Percentiles rank a stretch among this genome's conserved stretches.
Conservation (phyloP, 2,797 vertebrate species). For the Bradypodion pumilum region DNA sequence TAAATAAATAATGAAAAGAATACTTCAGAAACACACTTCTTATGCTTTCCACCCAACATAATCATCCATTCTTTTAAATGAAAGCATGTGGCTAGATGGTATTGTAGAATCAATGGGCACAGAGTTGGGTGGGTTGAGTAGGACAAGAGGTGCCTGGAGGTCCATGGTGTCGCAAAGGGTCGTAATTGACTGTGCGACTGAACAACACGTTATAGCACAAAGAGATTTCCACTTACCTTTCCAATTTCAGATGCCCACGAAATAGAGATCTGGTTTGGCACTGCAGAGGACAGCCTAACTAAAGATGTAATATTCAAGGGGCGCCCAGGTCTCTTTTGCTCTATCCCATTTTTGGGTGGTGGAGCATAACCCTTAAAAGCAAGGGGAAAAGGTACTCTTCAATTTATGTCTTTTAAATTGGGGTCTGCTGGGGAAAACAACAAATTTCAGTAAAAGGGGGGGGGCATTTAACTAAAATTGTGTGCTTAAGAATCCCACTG, state of each 20-base stretch:
- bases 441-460: too few relatives aligned
- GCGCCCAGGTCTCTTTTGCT: conserved; percentile 93
- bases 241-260: conserved; percentile 97
- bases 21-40: not conserved
- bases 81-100: too few relatives aligned
- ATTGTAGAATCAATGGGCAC: too few relatives aligned
- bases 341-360: conserved; percentile 95
- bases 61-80: not conserved
- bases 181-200: too few relatives aligned
- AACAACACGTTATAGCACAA: not conserved
- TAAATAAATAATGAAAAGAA: not conserved
- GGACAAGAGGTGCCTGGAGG: too few relatives aligned
- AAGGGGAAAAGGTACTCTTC: not conserved
- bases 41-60: not conserved
- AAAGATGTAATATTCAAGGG: conserved; percentile 95
- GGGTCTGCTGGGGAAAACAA: not conserved
- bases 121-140: too few relatives aligned
- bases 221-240: conserved; percentile 80
- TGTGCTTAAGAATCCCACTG: not conserved
- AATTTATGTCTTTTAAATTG: not conserved
- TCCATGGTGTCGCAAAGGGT: too few relatives aligned
- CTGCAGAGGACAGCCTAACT: conserved; percentile 91
- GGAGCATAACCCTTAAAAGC: conserved; percentile 87
- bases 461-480: not conserved
- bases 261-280: conserved; percentile 97